Evolutionary conservation across 92 coral and sea anemone species (phyloP).

Genomic region (Actinernus sp.): DNA sequence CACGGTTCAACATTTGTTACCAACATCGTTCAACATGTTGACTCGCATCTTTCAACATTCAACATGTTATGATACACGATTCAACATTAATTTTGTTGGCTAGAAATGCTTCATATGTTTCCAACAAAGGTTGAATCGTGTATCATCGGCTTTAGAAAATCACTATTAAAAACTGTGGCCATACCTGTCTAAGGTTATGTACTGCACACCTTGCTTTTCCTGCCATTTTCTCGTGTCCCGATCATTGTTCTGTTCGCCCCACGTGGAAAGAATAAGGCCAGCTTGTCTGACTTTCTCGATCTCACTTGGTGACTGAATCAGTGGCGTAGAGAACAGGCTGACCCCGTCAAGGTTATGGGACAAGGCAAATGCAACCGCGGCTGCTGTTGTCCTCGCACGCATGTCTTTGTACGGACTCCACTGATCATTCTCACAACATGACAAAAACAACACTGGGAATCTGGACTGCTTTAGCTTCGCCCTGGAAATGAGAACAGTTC

Average conservation of each 20-base stretch:
- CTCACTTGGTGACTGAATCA: constrained; percentile 31
- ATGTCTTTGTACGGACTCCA: constrained; percentile 41
- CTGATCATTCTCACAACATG: constrained; percentile 20
- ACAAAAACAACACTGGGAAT: constrained; percentile 41
- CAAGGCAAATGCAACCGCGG: constrained; percentile 42
- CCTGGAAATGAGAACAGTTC: constrained; percentile 15
- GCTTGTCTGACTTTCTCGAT: constrained; percentile 34
- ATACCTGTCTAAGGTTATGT: constrained; percentile 45
- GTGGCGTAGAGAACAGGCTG: constrained; percentile 29
- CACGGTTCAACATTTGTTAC: too few species aligned
- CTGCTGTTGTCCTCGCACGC: constrained; percentile 38
- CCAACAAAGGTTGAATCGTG: too few species aligned
- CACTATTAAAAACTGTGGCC: too few species aligned
- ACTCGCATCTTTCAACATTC: too few species aligned
- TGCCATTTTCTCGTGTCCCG: constrained; percentile 31
- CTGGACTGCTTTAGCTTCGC: constrained; percentile 41
- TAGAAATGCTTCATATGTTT: too few species aligned
- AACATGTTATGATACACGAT: too few species aligned
- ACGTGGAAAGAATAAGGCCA: constrained; percentile 21
- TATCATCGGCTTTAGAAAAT: too few species aligned
- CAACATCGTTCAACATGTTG: too few species aligned
- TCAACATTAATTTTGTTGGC: too few species aligned
- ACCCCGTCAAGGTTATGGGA: constrained; percentile 48
- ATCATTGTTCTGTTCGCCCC: constrained; percentile 47
- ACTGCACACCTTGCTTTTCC: constrained; percentile 33